Evolutionary conservation across 2,888 invertebrate genomes (phyloP).

Genomic region (Oasisia sp.): DNA sequence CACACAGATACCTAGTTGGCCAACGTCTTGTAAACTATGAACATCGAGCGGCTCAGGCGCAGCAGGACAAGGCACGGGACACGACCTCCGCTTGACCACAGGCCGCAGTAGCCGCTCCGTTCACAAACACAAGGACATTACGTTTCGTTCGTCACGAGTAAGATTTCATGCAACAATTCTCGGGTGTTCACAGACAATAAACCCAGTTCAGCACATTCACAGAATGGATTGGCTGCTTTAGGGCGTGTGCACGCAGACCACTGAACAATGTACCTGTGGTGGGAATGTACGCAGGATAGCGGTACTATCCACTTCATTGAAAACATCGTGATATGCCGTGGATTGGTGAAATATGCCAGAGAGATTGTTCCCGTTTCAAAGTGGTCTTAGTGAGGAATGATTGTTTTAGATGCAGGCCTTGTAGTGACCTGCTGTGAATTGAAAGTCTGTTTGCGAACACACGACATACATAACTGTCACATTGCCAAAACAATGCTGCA

Average conservation of each 20-base stretch:
- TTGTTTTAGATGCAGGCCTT: not conserved
- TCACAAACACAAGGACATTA: not conserved
- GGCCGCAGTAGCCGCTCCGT: not conserved
- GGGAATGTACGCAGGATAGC: not conserved
- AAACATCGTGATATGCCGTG: not conserved
- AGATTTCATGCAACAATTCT: not conserved
- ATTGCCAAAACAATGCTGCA: not conserved
- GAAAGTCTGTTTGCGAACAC: not conserved
- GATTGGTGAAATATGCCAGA: not conserved
- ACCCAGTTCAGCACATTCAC: not conserved
- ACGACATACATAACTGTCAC: not conserved
- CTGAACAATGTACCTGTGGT: not conserved
- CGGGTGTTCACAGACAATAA: not conserved
- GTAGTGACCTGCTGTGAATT: not conserved
- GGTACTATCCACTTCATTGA: not conserved
- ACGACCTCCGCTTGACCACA: not conserved
- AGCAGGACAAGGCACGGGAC: conserved; percentile 13
- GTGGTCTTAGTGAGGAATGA: not conserved
- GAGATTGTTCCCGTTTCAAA: not conserved
- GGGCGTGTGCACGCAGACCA: not conserved
- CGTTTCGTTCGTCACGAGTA: not conserved
- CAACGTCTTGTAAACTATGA: conserved; percentile 97
- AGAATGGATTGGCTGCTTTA: not conserved
- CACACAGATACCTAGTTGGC: conserved; percentile 83
- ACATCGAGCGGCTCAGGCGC: not conserved